Conservation (phyloP, 2,888 invertebrate genomes). For the Idaea aversata region DNA sequence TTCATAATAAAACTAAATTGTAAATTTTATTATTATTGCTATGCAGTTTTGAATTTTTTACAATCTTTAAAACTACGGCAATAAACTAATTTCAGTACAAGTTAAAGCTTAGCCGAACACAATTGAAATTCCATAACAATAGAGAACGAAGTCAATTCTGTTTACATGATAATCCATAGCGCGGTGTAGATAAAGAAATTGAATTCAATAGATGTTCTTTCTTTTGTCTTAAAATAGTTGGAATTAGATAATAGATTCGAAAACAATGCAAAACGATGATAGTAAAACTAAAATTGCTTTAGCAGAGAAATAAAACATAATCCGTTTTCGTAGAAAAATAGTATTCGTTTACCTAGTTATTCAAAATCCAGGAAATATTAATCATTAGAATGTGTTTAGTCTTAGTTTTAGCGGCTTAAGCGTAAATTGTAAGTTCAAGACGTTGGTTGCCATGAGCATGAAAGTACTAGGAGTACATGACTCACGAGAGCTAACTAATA, state of each 20-base stretch:
- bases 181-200: neutral
- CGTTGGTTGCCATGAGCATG: too few relatives aligned
- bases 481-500: too few relatives aligned
- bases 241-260: neutral
- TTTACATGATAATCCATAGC: conserved; percentile 1
- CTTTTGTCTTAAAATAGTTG: neutral
- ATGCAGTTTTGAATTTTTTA: neutral
- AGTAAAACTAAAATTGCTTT: conserved; percentile 9
- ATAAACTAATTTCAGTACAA: neutral
- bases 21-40: neutral
- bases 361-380: too few relatives aligned
- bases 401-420: too few relatives aligned
- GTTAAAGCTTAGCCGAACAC: neutral
- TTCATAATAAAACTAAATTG: neutral
- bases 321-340: neutral
- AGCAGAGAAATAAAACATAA: neutral
- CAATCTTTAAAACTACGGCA: neutral
- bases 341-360: too few relatives aligned
- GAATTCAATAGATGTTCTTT: neutral
- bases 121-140: neutral
- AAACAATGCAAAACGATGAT: neutral
- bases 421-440: too few relatives aligned
- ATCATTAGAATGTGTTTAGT: too few relatives aligned
- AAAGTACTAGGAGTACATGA: too few relatives aligned
- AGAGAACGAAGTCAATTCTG: conserved; percentile 1